Evolutionary conservation across 2,797 vertebrate species (phyloP).

Genomic region (Cetoscarus ocellatus): DNA sequence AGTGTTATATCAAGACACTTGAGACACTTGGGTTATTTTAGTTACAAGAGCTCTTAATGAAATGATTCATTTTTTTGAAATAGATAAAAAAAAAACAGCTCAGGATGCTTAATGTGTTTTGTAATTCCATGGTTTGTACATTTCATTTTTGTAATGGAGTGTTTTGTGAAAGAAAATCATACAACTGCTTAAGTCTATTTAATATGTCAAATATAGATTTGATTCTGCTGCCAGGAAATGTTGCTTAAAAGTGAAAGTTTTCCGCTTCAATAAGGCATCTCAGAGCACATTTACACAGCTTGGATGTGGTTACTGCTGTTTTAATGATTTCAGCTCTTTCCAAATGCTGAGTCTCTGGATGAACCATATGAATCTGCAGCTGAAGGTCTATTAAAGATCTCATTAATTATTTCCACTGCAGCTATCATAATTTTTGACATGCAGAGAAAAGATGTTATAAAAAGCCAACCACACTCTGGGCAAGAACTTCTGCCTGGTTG

Average conservation of each 20-base stretch:
- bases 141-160: too few relatives aligned
- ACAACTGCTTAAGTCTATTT: too few relatives aligned
- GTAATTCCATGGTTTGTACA: too few relatives aligned
- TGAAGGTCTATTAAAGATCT: constrained; percentile 56
- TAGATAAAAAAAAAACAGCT: too few relatives aligned
- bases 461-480: constrained; percentile 21
- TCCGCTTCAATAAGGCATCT: background rate
- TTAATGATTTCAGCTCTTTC: constrained; percentile 31
- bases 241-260: background rate
- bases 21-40: too few relatives aligned
- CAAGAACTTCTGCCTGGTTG: background rate
- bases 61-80: too few relatives aligned
- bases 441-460: background rate
- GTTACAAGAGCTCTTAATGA: too few relatives aligned
- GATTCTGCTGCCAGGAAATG: background rate
- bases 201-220: too few relatives aligned
- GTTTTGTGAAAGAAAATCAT: too few relatives aligned
- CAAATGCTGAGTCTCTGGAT: constrained; percentile 52
- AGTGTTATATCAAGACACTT: too few relatives aligned
- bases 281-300: constrained; percentile 22
- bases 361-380: constrained; percentile 49
- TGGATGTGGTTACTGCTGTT: constrained; percentile 21
- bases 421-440: constrained; percentile 43
- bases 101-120: too few relatives aligned
- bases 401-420: constrained; percentile 61